These are phyloP conservation scores for Callyntrura sp. DNA, from an alignment of 2,888 invertebrate species.

Conservation along the genomic window DNA sequence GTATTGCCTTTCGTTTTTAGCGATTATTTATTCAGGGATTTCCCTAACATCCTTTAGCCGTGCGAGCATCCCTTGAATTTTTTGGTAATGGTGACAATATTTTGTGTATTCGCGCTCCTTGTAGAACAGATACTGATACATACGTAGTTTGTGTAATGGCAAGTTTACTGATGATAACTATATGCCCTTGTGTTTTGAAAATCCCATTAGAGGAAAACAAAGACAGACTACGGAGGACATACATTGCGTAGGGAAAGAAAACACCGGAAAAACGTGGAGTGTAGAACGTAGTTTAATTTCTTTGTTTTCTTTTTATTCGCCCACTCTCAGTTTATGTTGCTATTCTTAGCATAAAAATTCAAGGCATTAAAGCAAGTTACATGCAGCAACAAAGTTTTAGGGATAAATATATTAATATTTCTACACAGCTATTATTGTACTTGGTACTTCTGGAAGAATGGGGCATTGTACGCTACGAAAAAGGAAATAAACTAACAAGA, in stretches of 20 bases:
- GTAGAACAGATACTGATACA: background rate
- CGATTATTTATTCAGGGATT: too few relatives aligned
- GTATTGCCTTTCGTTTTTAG: too few relatives aligned
- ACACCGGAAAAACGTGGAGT: too few relatives aligned
- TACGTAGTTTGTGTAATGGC: too few relatives aligned
- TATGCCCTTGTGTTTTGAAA: too few relatives aligned
- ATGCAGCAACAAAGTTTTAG: constrained; percentile 31
- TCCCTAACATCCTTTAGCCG: too few relatives aligned
- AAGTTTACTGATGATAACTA: too few relatives aligned
- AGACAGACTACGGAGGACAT: background rate
- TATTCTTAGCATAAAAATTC: constrained; percentile 62
- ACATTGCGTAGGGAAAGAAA: background rate
- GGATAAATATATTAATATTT: background rate
- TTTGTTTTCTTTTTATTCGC: constrained; percentile 26
- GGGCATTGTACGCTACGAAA: background rate
- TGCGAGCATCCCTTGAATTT: too few relatives aligned
- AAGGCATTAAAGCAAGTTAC: constrained; percentile 46
- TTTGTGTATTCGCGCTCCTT: background rate
- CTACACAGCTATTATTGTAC: constrained; percentile 1
- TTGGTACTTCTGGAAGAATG: too few relatives aligned
- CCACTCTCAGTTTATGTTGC: background rate
- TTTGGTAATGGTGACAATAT: too few relatives aligned
- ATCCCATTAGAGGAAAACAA: background rate
- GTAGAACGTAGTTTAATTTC: too few relatives aligned
- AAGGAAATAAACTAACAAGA: constrained; percentile 61